Percentiles rank a stretch among this genome's conserved stretches.
Conservation (phyloP, 2,797 vertebrate genomes). For the Hemitrygon akajei region DNA sequence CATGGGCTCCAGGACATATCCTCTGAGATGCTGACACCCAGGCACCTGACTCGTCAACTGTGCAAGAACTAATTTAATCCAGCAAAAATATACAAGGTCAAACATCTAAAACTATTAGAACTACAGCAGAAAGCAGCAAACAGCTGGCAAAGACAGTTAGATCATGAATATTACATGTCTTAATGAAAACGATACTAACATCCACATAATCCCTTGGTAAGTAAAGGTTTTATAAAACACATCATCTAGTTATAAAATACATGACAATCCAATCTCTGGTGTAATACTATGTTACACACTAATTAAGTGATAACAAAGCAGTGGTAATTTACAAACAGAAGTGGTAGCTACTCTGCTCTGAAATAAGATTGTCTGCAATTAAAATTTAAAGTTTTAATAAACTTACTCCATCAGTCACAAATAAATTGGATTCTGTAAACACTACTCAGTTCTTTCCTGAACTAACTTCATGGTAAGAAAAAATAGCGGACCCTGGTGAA, state of each 20-base stretch:
- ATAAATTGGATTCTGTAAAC: not conserved
- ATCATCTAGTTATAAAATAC: not conserved
- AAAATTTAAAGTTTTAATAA: not conserved
- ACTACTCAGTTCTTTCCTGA: not conserved
- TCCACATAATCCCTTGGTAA: not conserved
- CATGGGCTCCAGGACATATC: too few species aligned
- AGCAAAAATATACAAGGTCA: not conserved
- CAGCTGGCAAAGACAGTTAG: not conserved
- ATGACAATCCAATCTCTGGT: not conserved
- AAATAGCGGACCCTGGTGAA: too few species aligned
- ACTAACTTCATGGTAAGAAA: not conserved
- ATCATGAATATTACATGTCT: not conserved
- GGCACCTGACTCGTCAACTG: not conserved
- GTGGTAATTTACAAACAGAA: not conserved
- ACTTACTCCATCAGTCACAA: not conserved
- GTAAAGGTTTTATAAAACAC: not conserved
- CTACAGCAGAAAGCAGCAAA: not conserved
- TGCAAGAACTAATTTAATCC: conserved; percentile 2
- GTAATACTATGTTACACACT: not conserved
- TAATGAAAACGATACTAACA: not conserved
- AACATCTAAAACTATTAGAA: not conserved
- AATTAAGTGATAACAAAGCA: not conserved
- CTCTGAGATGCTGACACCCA: too few species aligned
- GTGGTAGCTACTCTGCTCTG: not conserved
- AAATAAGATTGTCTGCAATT: not conserved